A percentile compares a stretch with the other conserved stretches of the same genome.
Conservation (phyloP, 1,140 invertebrate genomes). For the Spodoptera litura region DNA sequence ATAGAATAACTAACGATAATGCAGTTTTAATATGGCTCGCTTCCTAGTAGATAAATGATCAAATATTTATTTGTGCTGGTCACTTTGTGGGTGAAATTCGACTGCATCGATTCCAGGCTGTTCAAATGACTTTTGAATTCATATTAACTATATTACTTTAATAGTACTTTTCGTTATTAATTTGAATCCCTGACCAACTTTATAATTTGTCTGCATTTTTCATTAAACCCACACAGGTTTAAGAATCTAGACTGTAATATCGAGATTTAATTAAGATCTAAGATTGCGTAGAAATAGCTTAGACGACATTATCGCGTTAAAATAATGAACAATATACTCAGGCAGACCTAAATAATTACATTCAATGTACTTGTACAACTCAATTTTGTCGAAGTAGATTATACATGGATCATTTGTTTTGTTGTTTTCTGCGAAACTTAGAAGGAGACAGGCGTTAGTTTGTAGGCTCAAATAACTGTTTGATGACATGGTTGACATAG, state of each 20-base stretch:
- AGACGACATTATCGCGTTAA: constrained; percentile 46
- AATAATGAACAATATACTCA: constrained; percentile 46
- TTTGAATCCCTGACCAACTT: neutral
- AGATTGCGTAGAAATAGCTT: constrained; percentile 47
- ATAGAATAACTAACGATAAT: constrained; percentile 20
- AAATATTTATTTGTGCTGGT: neutral
- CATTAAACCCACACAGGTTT: constrained; percentile 36
- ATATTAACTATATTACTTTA: too few species aligned
- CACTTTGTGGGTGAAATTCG: too few species aligned
- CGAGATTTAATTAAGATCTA: constrained; percentile 44
- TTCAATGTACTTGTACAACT: constrained; percentile 34
- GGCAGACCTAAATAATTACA: constrained; percentile 42
- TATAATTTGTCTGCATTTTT: constrained; percentile 20
- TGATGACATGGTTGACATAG: constrained; percentile 47
- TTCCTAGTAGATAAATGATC: neutral
- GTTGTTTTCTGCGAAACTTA: constrained; percentile 11
- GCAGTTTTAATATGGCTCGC: neutral
- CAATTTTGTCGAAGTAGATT: constrained; percentile 14
- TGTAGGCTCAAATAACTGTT: constrained; percentile 40
- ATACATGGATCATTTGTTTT: constrained; percentile 22
- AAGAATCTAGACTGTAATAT: constrained; percentile 21
- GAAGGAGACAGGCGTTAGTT: constrained; percentile 9
- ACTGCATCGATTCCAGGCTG: too few species aligned
- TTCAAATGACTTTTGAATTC: too few species aligned
- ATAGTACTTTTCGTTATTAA: too few species aligned